phyloP scores from a whole-genome alignment of 2,888 invertebrate species.

The Papilio elwesi region DNA sequence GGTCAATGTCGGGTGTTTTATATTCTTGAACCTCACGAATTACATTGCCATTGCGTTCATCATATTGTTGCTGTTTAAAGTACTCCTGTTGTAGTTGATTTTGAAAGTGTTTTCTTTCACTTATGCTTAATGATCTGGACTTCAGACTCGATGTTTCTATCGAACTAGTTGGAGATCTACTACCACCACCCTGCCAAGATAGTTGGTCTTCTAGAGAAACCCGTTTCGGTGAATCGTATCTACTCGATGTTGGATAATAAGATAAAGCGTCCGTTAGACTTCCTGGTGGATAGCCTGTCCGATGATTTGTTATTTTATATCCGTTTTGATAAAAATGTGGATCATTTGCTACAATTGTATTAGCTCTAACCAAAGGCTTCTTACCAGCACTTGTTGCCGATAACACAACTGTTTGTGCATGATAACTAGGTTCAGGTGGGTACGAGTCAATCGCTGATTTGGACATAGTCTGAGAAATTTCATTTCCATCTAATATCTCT shows the following conservation, averaged over 20 bases:
- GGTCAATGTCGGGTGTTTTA: slow-evolving; percentile 67
- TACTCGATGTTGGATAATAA: slow-evolving; percentile 90
- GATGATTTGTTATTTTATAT: slow-evolving; percentile 86
- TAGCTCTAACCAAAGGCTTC: slow-evolving; percentile 84
- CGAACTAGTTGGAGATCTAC: slow-evolving; percentile 86
- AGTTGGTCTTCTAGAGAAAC: slow-evolving; percentile 85
- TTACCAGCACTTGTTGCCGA: slow-evolving; percentile 69
- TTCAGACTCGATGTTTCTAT: slow-evolving; percentile 83
- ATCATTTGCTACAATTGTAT: slow-evolving; percentile 82
- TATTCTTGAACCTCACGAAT: slow-evolving; percentile 69
- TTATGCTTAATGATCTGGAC: slow-evolving; percentile 84
- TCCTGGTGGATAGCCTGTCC: slow-evolving; percentile 88
- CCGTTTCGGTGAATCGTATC: slow-evolving; percentile 84
- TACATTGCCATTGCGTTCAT: slow-evolving; percentile 78
- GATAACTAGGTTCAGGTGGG: slow-evolving; percentile 83
- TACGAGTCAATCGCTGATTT: slow-evolving; percentile 72
- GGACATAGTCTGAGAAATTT: slow-evolving; percentile 71
- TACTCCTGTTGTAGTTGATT: slow-evolving; percentile 82
- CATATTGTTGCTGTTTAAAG: slow-evolving; percentile 81
- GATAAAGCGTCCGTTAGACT: slow-evolving; percentile 91
- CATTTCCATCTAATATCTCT: slow-evolving; percentile 86
- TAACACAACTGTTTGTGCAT: slow-evolving; percentile 83
- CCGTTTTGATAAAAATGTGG: slow-evolving; percentile 85
- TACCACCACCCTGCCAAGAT: slow-evolving; percentile 85
- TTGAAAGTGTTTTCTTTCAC: slow-evolving; percentile 82